Percentiles rank a stretch among this genome's conserved stretches.
Conservation (phyloP, 2,797 vertebrate species). For the Anisognathus igniventris region DNA sequence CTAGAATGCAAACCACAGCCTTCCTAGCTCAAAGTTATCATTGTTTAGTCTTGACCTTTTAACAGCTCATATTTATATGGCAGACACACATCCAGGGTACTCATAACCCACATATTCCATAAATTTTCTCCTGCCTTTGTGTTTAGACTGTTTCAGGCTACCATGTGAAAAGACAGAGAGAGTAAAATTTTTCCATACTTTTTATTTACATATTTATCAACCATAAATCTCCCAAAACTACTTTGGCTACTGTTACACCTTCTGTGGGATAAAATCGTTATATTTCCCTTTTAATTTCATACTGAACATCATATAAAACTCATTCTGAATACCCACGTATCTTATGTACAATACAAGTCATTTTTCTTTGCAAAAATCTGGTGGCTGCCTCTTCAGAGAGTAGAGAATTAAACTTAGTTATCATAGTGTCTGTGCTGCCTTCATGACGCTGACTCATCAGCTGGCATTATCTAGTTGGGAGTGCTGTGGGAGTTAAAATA, state of each 20-base stretch:
- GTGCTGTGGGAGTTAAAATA: slow-evolving; percentile 45
- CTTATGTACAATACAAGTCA: background rate
- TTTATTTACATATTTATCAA: background rate
- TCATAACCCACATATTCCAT: background rate
- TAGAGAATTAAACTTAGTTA: slow-evolving; percentile 53
- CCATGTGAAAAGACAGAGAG: background rate
- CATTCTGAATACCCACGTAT: slow-evolving; percentile 8
- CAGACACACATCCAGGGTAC: background rate
- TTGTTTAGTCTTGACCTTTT: background rate
- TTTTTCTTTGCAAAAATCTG: slow-evolving; percentile 57
- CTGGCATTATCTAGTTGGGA: slow-evolving; percentile 4
- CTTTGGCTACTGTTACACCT: background rate
- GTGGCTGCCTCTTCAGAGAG: slow-evolving; percentile 34
- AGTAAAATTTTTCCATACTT: background rate
- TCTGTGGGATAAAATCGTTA: background rate
- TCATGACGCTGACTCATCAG: slow-evolving; percentile 58
- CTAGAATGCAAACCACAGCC: background rate
- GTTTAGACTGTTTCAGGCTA: background rate
- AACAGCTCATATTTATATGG: background rate
- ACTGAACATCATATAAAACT: background rate
- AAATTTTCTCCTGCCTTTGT: background rate
- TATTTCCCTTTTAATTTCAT: background rate
- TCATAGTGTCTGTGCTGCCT: slow-evolving; percentile 34
- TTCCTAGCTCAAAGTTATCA: background rate
- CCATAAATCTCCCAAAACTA: background rate